Conservation (phyloP, 2,797 vertebrate genomes). For the Coregonus sp. region DNA sequence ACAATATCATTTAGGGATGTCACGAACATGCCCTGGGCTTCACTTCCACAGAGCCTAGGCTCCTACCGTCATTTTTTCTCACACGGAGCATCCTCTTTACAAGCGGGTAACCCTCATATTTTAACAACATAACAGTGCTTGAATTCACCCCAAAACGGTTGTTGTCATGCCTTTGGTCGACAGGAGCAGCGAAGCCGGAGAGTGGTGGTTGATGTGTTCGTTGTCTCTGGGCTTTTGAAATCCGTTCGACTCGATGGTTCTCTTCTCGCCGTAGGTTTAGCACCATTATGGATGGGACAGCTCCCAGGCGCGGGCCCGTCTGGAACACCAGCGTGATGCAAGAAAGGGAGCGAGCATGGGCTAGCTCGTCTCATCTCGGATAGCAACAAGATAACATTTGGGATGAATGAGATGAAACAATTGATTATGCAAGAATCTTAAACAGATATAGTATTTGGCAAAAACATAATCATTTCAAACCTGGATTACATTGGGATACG, state of each 20-base stretch:
- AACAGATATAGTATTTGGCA: no score
- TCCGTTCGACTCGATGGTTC: not conserved
- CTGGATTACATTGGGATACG: no score
- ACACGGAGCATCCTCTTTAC: not conserved
- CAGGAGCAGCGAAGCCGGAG: not conserved
- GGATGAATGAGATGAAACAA: not conserved
- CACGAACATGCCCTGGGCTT: not conserved
- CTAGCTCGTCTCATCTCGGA: not conserved
- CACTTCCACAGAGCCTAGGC: no score
- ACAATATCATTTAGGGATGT: not conserved
- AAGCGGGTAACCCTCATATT: not conserved
- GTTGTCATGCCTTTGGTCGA: not conserved
- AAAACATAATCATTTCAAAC: no score
- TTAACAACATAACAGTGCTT: not conserved
- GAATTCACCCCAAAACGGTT: no score
- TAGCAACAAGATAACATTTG: not conserved
- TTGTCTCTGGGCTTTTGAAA: not conserved
- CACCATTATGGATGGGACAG: conserved; percentile 79
- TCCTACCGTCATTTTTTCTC: not conserved
- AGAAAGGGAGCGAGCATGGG: conserved; percentile 24
- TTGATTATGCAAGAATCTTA: not conserved
- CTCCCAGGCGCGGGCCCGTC: conserved; percentile 66
- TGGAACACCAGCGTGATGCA: conserved; percentile 43
- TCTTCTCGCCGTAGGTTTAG: conserved; percentile 69
- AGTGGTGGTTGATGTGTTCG: not conserved